Conservation (phyloP, 2,113 vertebrate species). For the Poecile atricapillus region DNA sequence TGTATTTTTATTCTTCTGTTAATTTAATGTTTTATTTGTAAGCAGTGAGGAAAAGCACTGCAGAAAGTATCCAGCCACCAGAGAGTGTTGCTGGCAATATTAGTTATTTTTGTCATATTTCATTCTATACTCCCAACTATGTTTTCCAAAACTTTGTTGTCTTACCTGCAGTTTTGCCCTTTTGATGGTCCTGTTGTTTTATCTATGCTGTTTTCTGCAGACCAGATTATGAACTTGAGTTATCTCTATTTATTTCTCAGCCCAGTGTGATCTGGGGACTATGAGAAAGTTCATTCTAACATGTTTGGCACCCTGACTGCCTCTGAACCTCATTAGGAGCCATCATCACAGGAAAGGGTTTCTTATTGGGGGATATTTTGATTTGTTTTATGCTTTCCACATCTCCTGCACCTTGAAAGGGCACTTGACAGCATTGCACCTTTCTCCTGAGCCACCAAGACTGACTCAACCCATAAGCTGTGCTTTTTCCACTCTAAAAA, state of each 20-base stretch:
- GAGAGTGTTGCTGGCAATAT: rapidly evolving
- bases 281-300: rapidly evolving
- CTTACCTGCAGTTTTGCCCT: neutral
- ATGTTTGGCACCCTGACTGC: neutral
- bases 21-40: neutral
- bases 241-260: neutral
- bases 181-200: neutral
- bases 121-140: neutral
- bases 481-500: neutral
- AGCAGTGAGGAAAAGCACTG: neutral
- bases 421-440: neutral
- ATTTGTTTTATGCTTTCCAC: neutral
- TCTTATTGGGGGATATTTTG: neutral
- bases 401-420: neutral
- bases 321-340: neutral
- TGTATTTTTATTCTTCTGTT: neutral
- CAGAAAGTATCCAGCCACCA: neutral
- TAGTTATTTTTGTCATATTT: neutral
- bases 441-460: neutral
- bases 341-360: neutral
- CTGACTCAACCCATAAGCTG: neutral
- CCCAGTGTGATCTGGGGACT: neutral
- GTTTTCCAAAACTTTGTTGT: neutral
- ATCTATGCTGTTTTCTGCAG: neutral
- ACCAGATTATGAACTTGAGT: neutral